Evolutionary conservation across 2,797 vertebrate species (phyloP), one percentile per base, ranked within the genome.

Genomic region (Alosa sapidissima): DNA sequence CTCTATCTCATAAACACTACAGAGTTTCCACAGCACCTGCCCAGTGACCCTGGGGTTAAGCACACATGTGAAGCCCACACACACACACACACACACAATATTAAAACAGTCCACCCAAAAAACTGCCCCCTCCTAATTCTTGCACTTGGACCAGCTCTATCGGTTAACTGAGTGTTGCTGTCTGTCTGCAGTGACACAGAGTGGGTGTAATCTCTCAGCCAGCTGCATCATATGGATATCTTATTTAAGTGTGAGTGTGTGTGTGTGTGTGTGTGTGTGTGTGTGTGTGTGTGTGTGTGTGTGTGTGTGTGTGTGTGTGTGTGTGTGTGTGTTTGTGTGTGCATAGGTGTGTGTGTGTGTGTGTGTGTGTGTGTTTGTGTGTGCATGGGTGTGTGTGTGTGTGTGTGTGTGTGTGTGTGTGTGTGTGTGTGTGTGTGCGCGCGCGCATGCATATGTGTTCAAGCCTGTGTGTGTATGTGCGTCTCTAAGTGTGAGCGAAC

Each of bases 281-380:
- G 60, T 68, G 82, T 83, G 82, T 68, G 82, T 28, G 52, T 51
- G 82, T 87, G 41, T 68, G 85, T 82, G 68, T 86, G 78, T 81
- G 52, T 24, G 48, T 65, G 33, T 36, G 68, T 81, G 14, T 58
- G 51, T 81, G 82, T 86, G 86, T 86, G 81, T 81, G 54, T 86
- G 81, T 81, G 54, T 14, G 48, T 55, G 81, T 84, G 81, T 85
- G 68, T 49, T 54, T 87, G 49, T 58, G 52, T 84, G 83, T 14
- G 28, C 58, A 81, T 16, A n/a, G 81, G 3, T 58, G 55, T 58
- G 55, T n/a, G 55, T n/a, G 55, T 21, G 16, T 5, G 55, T 21
- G 65, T 75, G 52, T 82, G 49, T 51, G 62, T 55, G 51, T 60
- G 55, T 47, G 60, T 68, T 48, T 55, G 81, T 84, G 81, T 85